Conservation (phyloP, 2,113 vertebrate species). For the Dolichotis patagonum region DNA sequence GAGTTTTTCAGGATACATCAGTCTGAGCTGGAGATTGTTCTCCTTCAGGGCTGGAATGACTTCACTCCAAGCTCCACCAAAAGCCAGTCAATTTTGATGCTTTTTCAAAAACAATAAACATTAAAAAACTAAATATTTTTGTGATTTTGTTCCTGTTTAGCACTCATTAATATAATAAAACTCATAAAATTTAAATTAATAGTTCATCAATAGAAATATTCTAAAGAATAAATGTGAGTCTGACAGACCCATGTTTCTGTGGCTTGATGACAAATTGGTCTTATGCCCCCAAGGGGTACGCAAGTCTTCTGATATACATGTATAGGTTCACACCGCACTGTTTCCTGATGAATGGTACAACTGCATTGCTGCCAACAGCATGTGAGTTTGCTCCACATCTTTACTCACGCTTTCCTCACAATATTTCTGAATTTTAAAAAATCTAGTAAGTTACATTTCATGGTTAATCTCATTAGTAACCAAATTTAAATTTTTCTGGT, state of each 20-base stretch:
- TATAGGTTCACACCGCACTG: not conserved
- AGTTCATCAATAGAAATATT: not conserved
- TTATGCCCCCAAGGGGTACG: not conserved
- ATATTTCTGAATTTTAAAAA: not conserved
- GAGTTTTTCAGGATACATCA: too few species aligned
- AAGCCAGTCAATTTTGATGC: not conserved
- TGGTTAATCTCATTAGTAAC: not conserved
- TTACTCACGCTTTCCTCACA: not conserved
- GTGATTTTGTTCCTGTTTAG: not conserved
- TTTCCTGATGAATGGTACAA: not conserved
- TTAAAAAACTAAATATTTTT: not conserved
- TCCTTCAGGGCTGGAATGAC: too few species aligned
- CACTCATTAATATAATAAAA: not conserved
- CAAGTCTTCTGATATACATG: not conserved
- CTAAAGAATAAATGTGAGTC: not conserved
- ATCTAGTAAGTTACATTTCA: not conserved
- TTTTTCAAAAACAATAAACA: not conserved
- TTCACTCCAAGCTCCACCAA: too few species aligned
- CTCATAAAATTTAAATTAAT: not conserved
- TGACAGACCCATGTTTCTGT: not conserved
- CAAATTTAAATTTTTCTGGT: slow-evolving; percentile 28
- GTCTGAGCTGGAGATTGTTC: too few species aligned
- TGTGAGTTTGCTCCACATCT: not conserved
- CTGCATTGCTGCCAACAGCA: not conserved
- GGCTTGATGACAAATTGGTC: not conserved